phyloP scores from a whole-genome alignment of 2,888 invertebrate genomes.

The Celastrina argiolus region DNA sequence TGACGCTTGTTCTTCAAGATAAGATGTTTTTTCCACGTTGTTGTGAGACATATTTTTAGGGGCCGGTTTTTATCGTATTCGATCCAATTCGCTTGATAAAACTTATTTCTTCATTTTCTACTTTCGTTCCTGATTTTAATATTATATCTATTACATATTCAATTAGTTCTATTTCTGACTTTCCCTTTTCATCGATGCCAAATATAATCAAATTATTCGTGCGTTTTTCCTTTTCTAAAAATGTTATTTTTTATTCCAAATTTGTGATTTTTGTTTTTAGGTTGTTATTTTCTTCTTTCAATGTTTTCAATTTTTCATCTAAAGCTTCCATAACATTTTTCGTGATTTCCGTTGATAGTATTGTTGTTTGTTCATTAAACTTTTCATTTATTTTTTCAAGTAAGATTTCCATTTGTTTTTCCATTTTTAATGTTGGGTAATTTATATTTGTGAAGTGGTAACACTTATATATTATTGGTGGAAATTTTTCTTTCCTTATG shows the following conservation, averaged over 20 bases:
- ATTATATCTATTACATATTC: not conserved
- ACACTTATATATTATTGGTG: too few species aligned
- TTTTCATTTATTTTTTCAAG: too few species aligned
- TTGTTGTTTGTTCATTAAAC: too few species aligned
- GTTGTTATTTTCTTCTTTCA: too few species aligned
- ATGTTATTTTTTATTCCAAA: not conserved
- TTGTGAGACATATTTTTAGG: not conserved
- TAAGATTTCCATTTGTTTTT: too few species aligned
- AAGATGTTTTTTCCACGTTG: not conserved
- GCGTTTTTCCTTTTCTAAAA: not conserved
- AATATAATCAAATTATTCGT: not conserved
- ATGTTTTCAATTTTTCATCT: too few species aligned
- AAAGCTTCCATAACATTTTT: too few species aligned
- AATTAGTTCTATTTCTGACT: not conserved
- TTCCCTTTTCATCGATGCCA: not conserved
- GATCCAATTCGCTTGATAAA: not conserved
- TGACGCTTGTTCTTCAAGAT: not conserved
- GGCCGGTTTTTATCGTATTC: not conserved
- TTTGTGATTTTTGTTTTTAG: not conserved
- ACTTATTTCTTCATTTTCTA: not conserved
- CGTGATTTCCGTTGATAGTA: too few species aligned
- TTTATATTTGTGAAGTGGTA: too few species aligned
- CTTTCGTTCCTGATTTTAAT: not conserved
- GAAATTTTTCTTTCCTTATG: too few species aligned
- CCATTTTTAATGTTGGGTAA: too few species aligned